Conservation (phyloP, 2,113 vertebrate genomes). For the Choloepus hoffmanni region DNA sequence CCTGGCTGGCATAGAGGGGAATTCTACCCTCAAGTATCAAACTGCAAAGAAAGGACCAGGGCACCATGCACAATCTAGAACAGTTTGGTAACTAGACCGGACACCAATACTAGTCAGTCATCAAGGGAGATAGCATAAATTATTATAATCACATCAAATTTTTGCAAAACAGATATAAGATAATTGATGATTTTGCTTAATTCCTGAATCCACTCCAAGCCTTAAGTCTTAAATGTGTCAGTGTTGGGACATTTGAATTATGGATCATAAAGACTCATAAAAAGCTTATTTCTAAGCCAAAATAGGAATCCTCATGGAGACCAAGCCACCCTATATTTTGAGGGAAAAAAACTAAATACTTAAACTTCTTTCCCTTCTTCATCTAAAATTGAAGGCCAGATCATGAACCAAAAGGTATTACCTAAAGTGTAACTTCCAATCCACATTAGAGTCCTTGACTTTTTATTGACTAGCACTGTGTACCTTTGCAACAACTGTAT, state of each 20-base stretch:
- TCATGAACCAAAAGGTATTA: conserved; percentile 19
- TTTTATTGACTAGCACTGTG: not conserved
- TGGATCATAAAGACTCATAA: not conserved
- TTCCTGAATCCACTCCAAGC: not conserved
- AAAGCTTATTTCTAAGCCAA: conserved; percentile 13
- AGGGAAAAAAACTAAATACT: not conserved
- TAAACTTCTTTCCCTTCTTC: conserved; percentile 30
- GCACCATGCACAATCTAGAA: not conserved
- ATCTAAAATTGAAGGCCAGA: conserved; percentile 31
- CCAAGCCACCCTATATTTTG: not conserved
- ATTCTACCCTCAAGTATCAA: not conserved
- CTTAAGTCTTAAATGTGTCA: not conserved
- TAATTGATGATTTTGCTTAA: conserved; percentile 14
- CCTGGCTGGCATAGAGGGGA: not conserved
- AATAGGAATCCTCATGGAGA: not conserved
- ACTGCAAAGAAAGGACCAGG: not conserved
- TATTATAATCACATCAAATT: not conserved
- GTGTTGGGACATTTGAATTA: not conserved
- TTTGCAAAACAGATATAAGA: conserved; percentile 4
- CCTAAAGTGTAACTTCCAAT: conserved; percentile 1
- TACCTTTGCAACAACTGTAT: not conserved
- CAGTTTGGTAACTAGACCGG: not conserved
- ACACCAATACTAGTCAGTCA: not conserved
- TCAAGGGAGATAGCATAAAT: not conserved
- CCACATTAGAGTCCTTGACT: not conserved